These are phyloP conservation scores for Hemiscyllium ocellatum DNA, from an alignment of 2,113 vertebrate species.

Conservation along the genomic window DNA sequence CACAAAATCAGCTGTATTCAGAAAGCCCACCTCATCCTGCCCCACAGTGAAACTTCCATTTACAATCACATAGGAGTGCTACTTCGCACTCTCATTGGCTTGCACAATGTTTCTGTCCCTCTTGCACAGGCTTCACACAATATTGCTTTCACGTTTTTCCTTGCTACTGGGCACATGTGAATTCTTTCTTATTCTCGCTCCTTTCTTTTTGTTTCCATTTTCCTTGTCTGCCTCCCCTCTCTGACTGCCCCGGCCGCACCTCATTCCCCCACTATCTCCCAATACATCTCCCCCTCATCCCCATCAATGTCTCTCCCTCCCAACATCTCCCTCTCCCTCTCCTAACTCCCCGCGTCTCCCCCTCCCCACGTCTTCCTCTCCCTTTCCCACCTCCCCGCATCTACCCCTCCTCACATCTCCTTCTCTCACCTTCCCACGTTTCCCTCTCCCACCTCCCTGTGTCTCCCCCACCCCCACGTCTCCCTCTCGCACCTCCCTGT, in stretches of 20 bases:
- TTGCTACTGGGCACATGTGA: background rate
- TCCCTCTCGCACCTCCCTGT: background rate
- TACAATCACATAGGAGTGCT: background rate
- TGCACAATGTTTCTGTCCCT: background rate
- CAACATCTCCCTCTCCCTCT: background rate
- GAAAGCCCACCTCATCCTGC: background rate
- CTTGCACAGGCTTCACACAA: background rate
- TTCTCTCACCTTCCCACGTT: no score
- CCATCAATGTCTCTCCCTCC: background rate
- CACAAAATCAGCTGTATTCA: background rate
- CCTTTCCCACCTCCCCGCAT: background rate
- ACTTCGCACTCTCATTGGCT: background rate
- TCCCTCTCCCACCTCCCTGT: background rate
- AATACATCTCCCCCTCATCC: background rate
- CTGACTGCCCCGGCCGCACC: no score
- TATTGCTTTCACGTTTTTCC: background rate
- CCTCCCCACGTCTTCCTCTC: background rate
- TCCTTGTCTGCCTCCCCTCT: background rate
- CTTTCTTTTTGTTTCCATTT: background rate
- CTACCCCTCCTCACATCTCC: accelerated
- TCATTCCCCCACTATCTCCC: no score
- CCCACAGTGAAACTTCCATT: background rate
- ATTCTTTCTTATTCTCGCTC: background rate
- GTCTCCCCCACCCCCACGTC: background rate
- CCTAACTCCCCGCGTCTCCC: accelerated